Percentiles rank a stretch among this genome's conserved stretches.
Conservation (phyloP, 2,113 vertebrate species). For the Desmodus rotundus region DNA sequence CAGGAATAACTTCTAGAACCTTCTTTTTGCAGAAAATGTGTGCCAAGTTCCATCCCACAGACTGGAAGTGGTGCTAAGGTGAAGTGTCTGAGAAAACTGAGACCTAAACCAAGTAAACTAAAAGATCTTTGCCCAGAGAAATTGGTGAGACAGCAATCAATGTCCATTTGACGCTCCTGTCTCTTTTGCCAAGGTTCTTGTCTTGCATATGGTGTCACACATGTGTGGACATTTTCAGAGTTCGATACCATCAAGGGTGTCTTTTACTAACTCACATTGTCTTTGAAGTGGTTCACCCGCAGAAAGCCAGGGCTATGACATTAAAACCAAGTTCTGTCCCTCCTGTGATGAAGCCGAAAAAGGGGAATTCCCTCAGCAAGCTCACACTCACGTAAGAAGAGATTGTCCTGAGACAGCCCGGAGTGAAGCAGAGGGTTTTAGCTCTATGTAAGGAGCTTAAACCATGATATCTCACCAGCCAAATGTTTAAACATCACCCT, state of each 20-base stretch:
- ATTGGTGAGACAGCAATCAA: background rate
- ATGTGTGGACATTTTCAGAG: background rate
- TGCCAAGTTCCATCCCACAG: background rate
- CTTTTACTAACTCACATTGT: background rate
- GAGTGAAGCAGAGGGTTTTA: background rate
- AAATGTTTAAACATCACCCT: background rate
- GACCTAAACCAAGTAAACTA: background rate
- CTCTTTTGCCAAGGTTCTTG: background rate
- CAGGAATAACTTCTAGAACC: background rate
- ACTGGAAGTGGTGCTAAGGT: background rate
- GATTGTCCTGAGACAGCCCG: background rate
- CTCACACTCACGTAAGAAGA: background rate
- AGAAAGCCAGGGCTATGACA: background rate
- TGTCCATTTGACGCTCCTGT: background rate
- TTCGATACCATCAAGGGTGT: background rate
- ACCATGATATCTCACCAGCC: background rate
- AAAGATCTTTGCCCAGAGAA: background rate
- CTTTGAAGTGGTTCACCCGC: conserved; percentile 61
- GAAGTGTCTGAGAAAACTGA: background rate
- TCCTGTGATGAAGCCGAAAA: background rate
- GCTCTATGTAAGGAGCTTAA: background rate
- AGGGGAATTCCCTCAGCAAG: background rate
- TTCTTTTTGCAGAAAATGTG: background rate
- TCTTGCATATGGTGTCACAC: background rate
- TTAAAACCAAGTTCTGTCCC: background rate